Evolutionary conservation across 2,113 vertebrate species (phyloP).

Genomic region (Phaetusa simplex): DNA sequence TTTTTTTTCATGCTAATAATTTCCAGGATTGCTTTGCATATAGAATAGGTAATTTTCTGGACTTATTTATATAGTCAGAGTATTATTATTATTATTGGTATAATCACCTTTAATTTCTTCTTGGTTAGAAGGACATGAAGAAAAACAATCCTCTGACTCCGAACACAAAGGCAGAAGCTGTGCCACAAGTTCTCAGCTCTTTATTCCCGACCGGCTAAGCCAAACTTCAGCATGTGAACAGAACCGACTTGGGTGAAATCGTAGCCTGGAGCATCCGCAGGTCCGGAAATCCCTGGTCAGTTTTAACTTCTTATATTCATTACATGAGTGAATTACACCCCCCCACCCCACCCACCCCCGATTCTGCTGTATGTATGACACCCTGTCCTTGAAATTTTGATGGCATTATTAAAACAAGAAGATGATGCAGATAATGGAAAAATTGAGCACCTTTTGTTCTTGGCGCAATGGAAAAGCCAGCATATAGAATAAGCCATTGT

Average conservation of each 20-base stretch:
- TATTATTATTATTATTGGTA: background rate
- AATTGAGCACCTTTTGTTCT: background rate
- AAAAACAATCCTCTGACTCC: background rate
- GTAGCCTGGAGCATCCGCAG: background rate
- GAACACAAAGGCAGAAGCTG: background rate
- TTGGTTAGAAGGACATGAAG: background rate
- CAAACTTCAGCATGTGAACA: background rate
- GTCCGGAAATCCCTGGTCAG: background rate
- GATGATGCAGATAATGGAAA: background rate
- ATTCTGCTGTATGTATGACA: background rate
- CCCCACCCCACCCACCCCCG: fast-evolving
- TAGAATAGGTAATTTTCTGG: background rate
- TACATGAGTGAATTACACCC: background rate
- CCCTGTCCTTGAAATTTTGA: background rate
- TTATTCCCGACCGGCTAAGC: background rate
- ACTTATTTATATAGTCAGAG: background rate
- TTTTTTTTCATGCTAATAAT: background rate
- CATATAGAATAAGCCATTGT: background rate
- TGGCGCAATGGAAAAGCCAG: background rate
- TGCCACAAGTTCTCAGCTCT: background rate
- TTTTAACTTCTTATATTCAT: background rate
- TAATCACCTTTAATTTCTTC: background rate
- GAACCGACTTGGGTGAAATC: background rate
- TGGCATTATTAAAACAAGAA: background rate
- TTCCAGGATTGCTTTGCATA: background rate